These are phyloP conservation scores for Mamestra configurata DNA, from an alignment of 1,140 invertebrate species.

Conservation along the genomic window DNA sequence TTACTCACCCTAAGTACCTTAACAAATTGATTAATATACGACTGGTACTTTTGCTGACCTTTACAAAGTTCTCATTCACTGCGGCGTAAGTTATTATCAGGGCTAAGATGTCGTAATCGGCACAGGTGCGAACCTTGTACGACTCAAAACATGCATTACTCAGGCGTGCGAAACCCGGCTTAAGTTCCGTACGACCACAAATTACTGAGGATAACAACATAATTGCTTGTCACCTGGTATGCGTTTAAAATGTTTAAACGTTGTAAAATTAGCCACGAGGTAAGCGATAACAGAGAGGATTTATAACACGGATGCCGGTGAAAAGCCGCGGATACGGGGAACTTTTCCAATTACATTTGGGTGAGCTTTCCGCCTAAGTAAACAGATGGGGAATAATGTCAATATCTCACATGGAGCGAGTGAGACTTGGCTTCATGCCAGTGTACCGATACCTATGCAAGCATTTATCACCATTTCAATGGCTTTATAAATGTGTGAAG, in stretches of 20 bases:
- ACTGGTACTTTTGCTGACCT: slow-evolving; percentile 25
- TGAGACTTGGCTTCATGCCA: neutral
- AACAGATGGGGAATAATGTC: neutral
- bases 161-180: slow-evolving; percentile 25
- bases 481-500: neutral
- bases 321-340: neutral
- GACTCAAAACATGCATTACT: slow-evolving; percentile 43
- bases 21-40: slow-evolving; percentile 9
- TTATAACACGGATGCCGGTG: slow-evolving; percentile 3
- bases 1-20: neutral
- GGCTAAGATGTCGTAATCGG: slow-evolving; percentile 36
- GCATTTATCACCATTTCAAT: neutral
- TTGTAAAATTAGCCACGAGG: neutral
- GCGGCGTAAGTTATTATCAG: slow-evolving; percentile 11
- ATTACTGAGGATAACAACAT: slow-evolving; percentile 12
- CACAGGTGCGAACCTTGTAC: slow-evolving; percentile 45
- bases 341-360: neutral
- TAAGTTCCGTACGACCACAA: slow-evolving; percentile 19
- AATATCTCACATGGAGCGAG: neutral
- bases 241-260: slow-evolving; percentile 28
- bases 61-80: slow-evolving; percentile 31
- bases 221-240: slow-evolving; percentile 31
- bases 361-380: neutral
- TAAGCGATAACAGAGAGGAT: slow-evolving; percentile 17
- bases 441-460: neutral